Evolutionary conservation across 92 coral and sea anemone genomes (phyloP), one percentile per base, ranked within the genome.

Genomic region (Micromussa lordhowensis): DNA sequence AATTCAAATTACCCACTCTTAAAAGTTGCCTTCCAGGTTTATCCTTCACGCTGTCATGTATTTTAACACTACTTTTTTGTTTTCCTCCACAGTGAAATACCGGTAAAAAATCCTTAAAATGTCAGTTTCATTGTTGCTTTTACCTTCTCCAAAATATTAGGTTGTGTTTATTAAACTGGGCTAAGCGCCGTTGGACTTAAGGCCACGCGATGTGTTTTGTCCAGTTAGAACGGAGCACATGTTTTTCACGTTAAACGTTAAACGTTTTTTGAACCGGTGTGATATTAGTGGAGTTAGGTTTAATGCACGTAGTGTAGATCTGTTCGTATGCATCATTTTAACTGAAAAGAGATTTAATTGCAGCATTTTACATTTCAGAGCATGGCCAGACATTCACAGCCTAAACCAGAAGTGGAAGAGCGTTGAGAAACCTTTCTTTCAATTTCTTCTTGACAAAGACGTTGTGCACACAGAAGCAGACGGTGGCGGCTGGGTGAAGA

Each of bases 361-460:
- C 51, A 8, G 51, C 13, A 44, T 44, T 44, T 44, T 26, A 66
- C 28, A 28, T 70, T 75, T 21, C 87, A 80, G 90, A 26, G 96
- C 96, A 19, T 92, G 96, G 98, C 99, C 99, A 77, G 92, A 89
- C 49, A 34, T 86, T 3, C 58, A 3, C 11, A 54, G 48, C 9
- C 91, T 93, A 32, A 90, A 91, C 79, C 88, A 78, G 9, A 94
- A 93, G 69, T 96, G 98, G 99, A 75, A 38, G 35, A 69, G 71
- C 8, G 57, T 89, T 58, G 31, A 75, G 17, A 83, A 87, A n/a
- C 84, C 86, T 36, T 63, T 94, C 78, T 82, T 94, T 70, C 30
- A 79, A 12, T 26, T 81, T 36, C 66, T 89, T 1, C 84, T 94
- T 0, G 6, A 83, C 13, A n/a, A 51, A 9, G 63, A 90, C 29